A percentile compares a stretch with the other conserved stretches of the same genome.
These are phyloP conservation scores for Arge pagana DNA, from an alignment of 2,888 invertebrate genomes.

Conservation along the genomic window DNA sequence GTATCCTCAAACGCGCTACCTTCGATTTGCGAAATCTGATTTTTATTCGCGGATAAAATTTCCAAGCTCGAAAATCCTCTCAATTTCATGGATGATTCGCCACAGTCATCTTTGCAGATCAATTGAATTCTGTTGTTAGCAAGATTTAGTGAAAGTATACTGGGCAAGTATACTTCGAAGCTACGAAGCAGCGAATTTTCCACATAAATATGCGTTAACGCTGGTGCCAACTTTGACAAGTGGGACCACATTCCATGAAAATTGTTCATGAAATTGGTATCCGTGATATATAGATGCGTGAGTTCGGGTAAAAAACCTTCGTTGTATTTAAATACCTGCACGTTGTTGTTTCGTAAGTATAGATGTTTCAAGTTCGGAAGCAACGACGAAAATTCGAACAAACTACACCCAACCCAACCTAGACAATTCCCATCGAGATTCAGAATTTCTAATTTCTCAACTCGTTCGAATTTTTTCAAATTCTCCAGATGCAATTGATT, in stretches of 20 bases:
- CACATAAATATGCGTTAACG: conserved; percentile 40
- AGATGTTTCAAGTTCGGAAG: conserved; percentile 41
- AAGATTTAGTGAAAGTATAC: conserved; percentile 36
- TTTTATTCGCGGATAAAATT: conserved; percentile 38
- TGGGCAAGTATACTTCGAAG: conserved; percentile 34
- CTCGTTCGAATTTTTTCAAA: conserved; percentile 26
- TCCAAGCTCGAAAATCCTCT: conserved; percentile 34
- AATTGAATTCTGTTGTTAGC: conserved; percentile 39
- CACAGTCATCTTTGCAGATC: conserved; percentile 38
- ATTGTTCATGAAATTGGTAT: conserved; percentile 36
- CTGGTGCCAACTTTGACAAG: conserved; percentile 34
- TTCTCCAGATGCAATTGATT: conserved; percentile 40
- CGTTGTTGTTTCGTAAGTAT: conserved; percentile 39
- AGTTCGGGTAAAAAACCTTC: conserved; percentile 39
- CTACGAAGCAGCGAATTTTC: conserved; percentile 38
- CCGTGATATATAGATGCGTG: conserved; percentile 43
- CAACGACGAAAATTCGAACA: too few species aligned
- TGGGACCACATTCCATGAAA: conserved; percentile 33
- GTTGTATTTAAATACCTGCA: conserved; percentile 35
- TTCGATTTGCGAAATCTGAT: conserved; percentile 37
- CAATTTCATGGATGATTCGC: conserved; percentile 33
- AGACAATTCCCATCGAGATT: too few species aligned
- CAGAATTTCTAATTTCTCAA: background rate
- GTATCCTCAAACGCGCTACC: conserved; percentile 39
- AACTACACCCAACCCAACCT: too few species aligned